Evolutionary conservation across 1,140 invertebrate genomes (phyloP), one percentile per base, ranked within the genome.

Genomic region (Drosophila nikananu): DNA sequence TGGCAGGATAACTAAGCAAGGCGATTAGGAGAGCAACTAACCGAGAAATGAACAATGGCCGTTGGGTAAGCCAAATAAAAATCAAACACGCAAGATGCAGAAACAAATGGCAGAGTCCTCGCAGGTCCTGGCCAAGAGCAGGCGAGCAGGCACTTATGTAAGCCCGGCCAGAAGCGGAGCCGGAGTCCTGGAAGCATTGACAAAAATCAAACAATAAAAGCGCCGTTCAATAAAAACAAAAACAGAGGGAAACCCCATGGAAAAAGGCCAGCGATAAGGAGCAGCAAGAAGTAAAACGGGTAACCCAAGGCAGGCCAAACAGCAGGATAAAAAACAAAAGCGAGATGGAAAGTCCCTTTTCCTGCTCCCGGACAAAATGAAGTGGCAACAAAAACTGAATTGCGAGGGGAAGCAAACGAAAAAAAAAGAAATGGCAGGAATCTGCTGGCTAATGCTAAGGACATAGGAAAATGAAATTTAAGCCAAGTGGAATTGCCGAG

Each of bases 201-300:
- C 84, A 89, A 87, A 89, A 87, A 87, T 87, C 83, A 89, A 89
- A 87, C 83, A 87, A 87, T 75, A 59, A 81, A 81, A 75, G 68
- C 62, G 81, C 62, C 80, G 81, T 87, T 87, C 83, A 84, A 87
- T 87, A 84, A 81, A 89, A 90, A 70, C 44, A 75, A 72, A 60
- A 75, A 63, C 46, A 66, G 48, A 27, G n/a, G 48, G 39, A 13
- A 48, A 41, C 37, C 27, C 17, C 25, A 8, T 9, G 32, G 27
- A 71, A 59, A 51, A 73, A 27, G 46, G 46, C 19, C 46, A 51
- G 30, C 41, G 55, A 73, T 73, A 73, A 73, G 71, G 17, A 44
- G 46, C 30, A 37, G 48, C 15, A 17, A 49, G 46, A 32, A 60
- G 54, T 37, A 37, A 44, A 73, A 73, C 54, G 27, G 46, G 37